Evolutionary conservation across 2,888 invertebrate genomes (phyloP).

Genomic region (Micropterix aruncella): DNA sequence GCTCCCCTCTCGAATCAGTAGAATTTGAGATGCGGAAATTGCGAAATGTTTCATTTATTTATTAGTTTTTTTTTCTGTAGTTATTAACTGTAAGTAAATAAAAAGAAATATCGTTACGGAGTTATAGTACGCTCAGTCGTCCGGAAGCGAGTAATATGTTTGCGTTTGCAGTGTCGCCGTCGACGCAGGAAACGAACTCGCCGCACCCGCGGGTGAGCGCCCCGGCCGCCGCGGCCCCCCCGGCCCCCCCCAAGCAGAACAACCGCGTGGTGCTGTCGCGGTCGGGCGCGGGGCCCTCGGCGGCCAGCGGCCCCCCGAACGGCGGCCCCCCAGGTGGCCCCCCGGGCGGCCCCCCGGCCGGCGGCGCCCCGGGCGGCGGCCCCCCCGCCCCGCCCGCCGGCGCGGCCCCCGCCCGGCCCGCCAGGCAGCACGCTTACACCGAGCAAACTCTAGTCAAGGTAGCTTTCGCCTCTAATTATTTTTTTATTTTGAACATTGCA

Average conservation of each 20-base stretch:
- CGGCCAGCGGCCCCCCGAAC: neutral
- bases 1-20: too few relatives aligned
- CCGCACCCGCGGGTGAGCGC: neutral
- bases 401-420: slow-evolving; percentile 3
- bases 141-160: too few relatives aligned
- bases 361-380: slow-evolving; percentile 1
- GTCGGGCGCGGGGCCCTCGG: neutral
- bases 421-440: slow-evolving; percentile 13
- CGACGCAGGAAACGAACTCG: too few relatives aligned
- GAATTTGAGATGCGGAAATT: too few relatives aligned
- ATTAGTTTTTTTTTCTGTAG: too few relatives aligned
- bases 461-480: too few relatives aligned
- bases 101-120: too few relatives aligned
- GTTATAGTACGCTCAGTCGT: too few relatives aligned
- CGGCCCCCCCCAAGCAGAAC: neutral
- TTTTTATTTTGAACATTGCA: too few relatives aligned
- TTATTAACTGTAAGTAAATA: too few relatives aligned
- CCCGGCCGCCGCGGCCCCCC: neutral
- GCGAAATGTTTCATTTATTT: too few relatives aligned
- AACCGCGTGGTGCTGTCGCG: neutral
- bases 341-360: slow-evolving; percentile 3
- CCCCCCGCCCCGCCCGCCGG: slow-evolving; percentile 1
- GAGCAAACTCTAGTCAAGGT: slow-evolving; percentile 36
- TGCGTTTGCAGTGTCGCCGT: too few relatives aligned
- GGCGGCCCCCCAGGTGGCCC: neutral